Evolutionary conservation across 1,140 invertebrate genomes (phyloP).

Genomic region (Drosophila funebris): DNA sequence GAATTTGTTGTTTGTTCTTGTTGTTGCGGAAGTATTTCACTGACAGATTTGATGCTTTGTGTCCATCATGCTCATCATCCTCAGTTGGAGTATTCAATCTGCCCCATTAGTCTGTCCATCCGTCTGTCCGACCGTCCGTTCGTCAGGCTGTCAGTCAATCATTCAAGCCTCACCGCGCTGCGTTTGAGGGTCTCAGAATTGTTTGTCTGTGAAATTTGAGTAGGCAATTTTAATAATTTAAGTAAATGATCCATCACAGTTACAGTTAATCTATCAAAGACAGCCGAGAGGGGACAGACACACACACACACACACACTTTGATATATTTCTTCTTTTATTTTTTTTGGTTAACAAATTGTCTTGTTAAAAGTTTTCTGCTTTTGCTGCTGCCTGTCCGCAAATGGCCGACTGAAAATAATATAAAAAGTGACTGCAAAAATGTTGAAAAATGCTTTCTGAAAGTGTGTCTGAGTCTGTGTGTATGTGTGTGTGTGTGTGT

Average conservation of each 20-base stretch:
- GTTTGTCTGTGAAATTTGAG: slow-evolving; percentile 76
- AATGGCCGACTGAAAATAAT: slow-evolving; percentile 42
- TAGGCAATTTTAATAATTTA: slow-evolving; percentile 83
- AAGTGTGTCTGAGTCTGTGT: too few relatives aligned
- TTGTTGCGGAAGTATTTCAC: background rate
- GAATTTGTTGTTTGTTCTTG: background rate
- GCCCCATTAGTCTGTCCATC: slow-evolving; percentile 42
- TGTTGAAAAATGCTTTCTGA: slow-evolving; percentile 55
- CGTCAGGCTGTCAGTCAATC: slow-evolving; percentile 54
- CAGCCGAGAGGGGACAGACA: slow-evolving; percentile 26
- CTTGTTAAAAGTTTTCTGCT: slow-evolving; percentile 68
- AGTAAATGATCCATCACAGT: slow-evolving; percentile 83
- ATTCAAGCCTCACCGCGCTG: slow-evolving; percentile 5
- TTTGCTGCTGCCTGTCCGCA: slow-evolving; percentile 19
- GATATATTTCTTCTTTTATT: background rate
- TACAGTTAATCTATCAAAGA: slow-evolving; percentile 82
- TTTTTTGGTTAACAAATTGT: slow-evolving; percentile 76
- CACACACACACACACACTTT: background rate
- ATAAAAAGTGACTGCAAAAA: slow-evolving; percentile 69
- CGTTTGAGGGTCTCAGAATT: background rate
- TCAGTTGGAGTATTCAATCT: slow-evolving; percentile 62
- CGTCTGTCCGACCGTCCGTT: slow-evolving; percentile 5
- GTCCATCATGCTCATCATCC: slow-evolving; percentile 5
- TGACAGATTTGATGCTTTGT: slow-evolving; percentile 24
- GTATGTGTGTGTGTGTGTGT: slow-evolving; percentile 27